Base-by-base conservation (phyloP, 2,113 vertebrate genomes). In the Tapirus terrestris region DNA sequence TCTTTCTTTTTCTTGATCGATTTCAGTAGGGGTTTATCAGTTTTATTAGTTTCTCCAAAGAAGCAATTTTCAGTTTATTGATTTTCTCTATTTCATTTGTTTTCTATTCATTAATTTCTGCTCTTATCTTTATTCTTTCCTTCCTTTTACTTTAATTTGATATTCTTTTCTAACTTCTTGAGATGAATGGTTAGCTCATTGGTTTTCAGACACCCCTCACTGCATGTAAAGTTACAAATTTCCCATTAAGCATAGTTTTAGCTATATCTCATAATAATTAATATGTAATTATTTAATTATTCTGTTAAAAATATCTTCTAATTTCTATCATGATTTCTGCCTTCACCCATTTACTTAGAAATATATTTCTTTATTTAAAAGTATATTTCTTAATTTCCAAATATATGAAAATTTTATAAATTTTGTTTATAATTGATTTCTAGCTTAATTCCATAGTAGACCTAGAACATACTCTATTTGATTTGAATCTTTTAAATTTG, bases 21-120 rank as follows among this genome's bases (percentile, higher is more conserved):
- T 83, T 7, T 61, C 33, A 85, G 61, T 25, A 31, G 11, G 3
- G 14, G 13, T 33, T 86, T 73, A 65, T 80, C 58, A 58, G 43
- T 82, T 73, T 76, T 83, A 51, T 76, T 65, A 58, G 45, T 91
- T 91, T 85, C 73, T 91, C 16, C 56, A 86, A 73, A 94, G 36
- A 86, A 73, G 20, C 5, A 81, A 60, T 39, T 60, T 94, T 58
- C 33, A 56, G 10, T 20, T 91, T 73, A 65, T 77, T 84, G 43
- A 77, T 67, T 86, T 86, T 80, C 60, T 90, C 4, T 65, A 58
- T 60, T 83, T 89, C 72, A 36, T 85, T 60, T 88, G 17, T 27
- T 88, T 87, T 88, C 36, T 73, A 36, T 85, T 53, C 53, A 89
- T 77, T 58, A 79, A 39, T 89, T 76, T 82, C 20, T 87, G 5